phyloP scores from a whole-genome alignment of 2,888 invertebrate species.

The Seira musarum region DNA sequence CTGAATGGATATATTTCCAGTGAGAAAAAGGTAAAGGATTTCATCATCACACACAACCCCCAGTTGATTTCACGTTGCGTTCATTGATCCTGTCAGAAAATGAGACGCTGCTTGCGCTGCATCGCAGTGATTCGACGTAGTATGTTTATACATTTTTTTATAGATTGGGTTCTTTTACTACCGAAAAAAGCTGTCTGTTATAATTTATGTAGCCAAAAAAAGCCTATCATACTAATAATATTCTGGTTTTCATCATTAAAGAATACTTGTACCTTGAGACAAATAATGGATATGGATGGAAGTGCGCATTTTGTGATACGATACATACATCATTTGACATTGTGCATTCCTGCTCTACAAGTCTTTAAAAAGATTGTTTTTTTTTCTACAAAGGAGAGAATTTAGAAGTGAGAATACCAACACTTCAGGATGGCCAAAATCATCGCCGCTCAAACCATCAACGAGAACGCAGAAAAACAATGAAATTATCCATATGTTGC shows the following conservation, averaged over 20 bases:
- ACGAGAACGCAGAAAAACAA: constrained; percentile 2
- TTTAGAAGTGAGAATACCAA: constrained; percentile 11
- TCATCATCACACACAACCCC: too few relatives aligned
- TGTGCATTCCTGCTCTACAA: constrained; percentile 10
- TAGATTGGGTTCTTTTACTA: neutral
- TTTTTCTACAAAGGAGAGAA: neutral
- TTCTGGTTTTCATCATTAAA: too few relatives aligned
- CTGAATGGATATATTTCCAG: neutral
- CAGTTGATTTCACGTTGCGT: constrained; percentile 22
- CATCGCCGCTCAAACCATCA: constrained; percentile 12
- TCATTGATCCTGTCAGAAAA: constrained; percentile 17
- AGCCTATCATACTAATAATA: neutral
- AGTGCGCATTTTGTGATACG: neutral
- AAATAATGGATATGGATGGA: neutral
- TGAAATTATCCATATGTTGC: constrained; percentile 41
- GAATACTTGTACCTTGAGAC: neutral
- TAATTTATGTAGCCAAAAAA: neutral
- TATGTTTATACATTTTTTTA: neutral
- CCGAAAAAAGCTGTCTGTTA: neutral
- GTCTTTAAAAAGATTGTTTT: too few relatives aligned
- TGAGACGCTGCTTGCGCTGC: neutral
- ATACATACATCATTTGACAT: constrained; percentile 27
- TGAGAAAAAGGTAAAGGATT: too few relatives aligned
- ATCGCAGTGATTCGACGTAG: neutral
- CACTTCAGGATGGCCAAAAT: constrained; percentile 10